A percentile compares a stretch with the other conserved stretches of the same genome.
Conservation (phyloP, 2,797 vertebrate species). For the Spinibarbus caldwelli region DNA sequence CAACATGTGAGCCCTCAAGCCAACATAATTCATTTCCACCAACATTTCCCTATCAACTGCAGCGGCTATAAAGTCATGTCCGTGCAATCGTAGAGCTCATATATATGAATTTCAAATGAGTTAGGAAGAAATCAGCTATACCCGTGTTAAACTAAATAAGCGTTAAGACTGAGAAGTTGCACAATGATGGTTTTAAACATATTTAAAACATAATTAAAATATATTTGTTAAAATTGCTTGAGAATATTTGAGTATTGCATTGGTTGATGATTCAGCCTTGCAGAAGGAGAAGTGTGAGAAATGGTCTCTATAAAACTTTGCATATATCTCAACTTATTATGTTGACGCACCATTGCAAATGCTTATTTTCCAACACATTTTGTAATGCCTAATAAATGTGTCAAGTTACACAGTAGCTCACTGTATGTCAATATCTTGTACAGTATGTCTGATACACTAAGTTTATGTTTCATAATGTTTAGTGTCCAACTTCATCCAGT, state of each 20-base stretch:
- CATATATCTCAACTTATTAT: neutral
- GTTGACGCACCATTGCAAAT: neutral
- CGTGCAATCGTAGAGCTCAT: constrained; percentile 17
- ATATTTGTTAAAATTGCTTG: neutral
- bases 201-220: neutral
- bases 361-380: neutral
- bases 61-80: constrained; percentile 5
- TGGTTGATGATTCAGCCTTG: neutral
- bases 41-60: constrained; percentile 40
- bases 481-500: neutral
- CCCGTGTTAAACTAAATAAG: neutral
- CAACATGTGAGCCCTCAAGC: constrained; percentile 16
- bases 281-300: constrained; percentile 13
- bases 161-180: neutral
- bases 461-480: neutral
- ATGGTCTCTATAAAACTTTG: neutral
- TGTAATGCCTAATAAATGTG: neutral
- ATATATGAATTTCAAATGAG: constrained; percentile 32
- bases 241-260: constrained; percentile 1
- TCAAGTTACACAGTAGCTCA: neutral
- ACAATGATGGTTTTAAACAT: neutral
- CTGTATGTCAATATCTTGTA: neutral
- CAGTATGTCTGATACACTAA: neutral
- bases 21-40: constrained; percentile 32
- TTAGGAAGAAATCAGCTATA: constrained; percentile 1